Percentiles rank a stretch among this genome's conserved stretches.
Evolutionary conservation across 2,797 vertebrate genomes (phyloP).

Genomic region (Typhlichthys subterraneus): DNA sequence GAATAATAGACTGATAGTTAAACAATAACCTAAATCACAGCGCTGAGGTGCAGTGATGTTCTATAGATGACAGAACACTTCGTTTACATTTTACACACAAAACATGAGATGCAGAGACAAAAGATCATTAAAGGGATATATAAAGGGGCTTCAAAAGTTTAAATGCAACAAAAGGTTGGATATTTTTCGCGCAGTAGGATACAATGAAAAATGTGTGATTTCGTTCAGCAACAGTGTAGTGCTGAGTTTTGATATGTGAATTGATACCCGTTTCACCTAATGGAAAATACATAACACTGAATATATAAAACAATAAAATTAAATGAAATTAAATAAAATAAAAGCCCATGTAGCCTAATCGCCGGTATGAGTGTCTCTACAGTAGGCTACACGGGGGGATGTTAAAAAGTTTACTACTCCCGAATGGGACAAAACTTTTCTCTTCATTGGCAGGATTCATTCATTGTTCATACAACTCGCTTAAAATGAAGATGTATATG

Average conservation of each 20-base stretch:
- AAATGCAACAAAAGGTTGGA: background rate
- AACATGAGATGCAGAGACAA: too few species aligned
- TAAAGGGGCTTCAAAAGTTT: background rate
- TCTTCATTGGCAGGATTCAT: slow-evolving; percentile 21
- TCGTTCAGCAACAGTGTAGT: too few species aligned
- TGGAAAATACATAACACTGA: background rate
- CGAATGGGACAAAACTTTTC: slow-evolving; percentile 65
- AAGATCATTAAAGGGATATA: too few species aligned
- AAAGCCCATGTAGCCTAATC: background rate
- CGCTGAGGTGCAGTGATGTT: too few species aligned
- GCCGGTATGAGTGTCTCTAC: slow-evolving; percentile 15
- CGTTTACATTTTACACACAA: too few species aligned
- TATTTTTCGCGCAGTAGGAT: too few species aligned
- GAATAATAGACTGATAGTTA: too few species aligned
- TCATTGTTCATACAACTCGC: slow-evolving; percentile 12
- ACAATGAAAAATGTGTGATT: background rate
- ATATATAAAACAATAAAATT: background rate
- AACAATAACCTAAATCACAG: too few species aligned
- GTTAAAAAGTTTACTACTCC: slow-evolving; percentile 61
- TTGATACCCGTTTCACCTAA: too few species aligned
- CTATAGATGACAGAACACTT: too few species aligned
- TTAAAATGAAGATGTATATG: background rate
- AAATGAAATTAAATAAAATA: background rate
- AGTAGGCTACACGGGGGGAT: slow-evolving; percentile 24
- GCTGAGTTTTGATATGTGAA: too few species aligned